Conservation (phyloP, 2,113 vertebrate species). For the Machaerirhynchus nigripectus region DNA sequence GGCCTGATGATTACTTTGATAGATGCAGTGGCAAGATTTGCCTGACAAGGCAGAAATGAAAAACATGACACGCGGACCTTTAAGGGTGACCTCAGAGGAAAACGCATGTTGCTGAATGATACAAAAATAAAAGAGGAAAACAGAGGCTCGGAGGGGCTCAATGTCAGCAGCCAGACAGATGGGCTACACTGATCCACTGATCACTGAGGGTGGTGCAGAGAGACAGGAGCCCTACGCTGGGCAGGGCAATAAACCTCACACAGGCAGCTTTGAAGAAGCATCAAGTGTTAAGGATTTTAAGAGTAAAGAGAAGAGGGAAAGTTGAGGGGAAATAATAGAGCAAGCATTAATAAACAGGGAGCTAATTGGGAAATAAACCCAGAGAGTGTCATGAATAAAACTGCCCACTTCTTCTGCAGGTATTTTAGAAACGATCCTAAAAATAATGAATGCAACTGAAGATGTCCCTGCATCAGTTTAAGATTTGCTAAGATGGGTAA, state of each 20-base stretch:
- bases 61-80: conserved; percentile 79
- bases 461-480: not conserved
- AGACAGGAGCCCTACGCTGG: not conserved
- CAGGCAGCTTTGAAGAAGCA: not conserved
- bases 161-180: conserved; percentile 71
- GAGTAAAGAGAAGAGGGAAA: not conserved
- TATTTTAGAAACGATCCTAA: not conserved
- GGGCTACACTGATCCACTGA: conserved; percentile 54
- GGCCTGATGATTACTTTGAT: conserved; percentile 84
- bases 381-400: not conserved
- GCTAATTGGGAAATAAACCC: not conserved
- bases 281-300: not conserved
- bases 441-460: not conserved
- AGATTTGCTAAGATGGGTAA: not conserved
- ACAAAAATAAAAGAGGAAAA: conserved; percentile 68
- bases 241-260: not conserved
- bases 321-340: not conserved
- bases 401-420: not conserved
- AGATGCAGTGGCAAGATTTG: conserved; percentile 80
- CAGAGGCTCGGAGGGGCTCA: conserved; percentile 60
- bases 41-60: conserved; percentile 85
- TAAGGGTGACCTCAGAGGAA: conserved; percentile 81
- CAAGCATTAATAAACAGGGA: not conserved
- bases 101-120: conserved; percentile 74
- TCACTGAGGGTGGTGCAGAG: conserved; percentile 45